phyloP scores from a whole-genome alignment of 2,113 vertebrate genomes.

The Halichoerus grypus region DNA sequence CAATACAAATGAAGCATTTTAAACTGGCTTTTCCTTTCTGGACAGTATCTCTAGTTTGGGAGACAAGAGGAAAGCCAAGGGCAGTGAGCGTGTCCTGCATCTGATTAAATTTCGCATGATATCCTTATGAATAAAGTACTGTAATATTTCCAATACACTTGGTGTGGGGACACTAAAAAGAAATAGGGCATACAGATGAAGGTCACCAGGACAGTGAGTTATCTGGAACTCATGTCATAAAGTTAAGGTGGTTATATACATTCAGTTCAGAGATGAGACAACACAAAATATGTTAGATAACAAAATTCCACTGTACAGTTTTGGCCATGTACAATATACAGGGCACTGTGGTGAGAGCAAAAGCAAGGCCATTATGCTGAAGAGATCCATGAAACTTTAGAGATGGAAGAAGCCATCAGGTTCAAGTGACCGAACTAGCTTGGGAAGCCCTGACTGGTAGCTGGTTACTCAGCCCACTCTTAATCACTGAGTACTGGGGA shows the following conservation, averaged over 20 bases:
- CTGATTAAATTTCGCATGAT: neutral
- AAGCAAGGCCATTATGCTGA: neutral
- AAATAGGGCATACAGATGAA: neutral
- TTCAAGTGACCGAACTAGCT: neutral
- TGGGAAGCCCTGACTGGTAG: neutral
- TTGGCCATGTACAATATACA: neutral
- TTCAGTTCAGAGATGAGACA: neutral
- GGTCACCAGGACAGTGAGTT: neutral
- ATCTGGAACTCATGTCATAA: neutral
- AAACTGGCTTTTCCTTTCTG: neutral
- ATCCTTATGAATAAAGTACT: constrained; percentile 31
- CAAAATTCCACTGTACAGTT: neutral
- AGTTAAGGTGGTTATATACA: constrained; percentile 25
- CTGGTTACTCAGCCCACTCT: neutral
- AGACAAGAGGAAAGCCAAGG: constrained; percentile 8
- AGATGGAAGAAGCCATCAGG: constrained; percentile 14
- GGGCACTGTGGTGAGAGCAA: neutral
- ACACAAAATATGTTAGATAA: constrained; percentile 44
- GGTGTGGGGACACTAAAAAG: neutral
- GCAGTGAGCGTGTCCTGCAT: neutral
- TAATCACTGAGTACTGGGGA: neutral
- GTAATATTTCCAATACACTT: neutral
- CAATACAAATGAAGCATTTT: constrained; percentile 46
- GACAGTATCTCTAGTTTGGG: neutral
- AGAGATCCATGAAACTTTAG: neutral